Evolutionary conservation across 2,888 invertebrate species (phyloP).

Genomic region (Drosophila pseudotakahashii): DNA sequence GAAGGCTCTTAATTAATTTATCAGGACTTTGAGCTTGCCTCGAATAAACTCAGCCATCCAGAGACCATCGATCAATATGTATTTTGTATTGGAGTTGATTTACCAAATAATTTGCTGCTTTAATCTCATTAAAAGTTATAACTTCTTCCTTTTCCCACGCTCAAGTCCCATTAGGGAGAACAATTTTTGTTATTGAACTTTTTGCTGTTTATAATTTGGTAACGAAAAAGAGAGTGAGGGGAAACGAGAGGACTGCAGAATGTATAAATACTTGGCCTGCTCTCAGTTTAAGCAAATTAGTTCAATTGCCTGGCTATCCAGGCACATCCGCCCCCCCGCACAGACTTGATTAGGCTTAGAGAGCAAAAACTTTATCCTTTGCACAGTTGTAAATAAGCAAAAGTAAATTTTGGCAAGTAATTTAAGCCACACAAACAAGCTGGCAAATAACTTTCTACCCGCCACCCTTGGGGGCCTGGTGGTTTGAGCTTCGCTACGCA

Average conservation of each 20-base stretch:
- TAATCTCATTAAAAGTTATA: constrained; percentile 68
- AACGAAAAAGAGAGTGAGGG: constrained; percentile 4
- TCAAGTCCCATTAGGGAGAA: constrained; percentile 23
- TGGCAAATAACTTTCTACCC: constrained; percentile 74
- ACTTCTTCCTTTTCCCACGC: constrained; percentile 8
- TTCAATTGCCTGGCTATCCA: constrained; percentile 66
- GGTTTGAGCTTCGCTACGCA: background rate
- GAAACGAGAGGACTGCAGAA: background rate
- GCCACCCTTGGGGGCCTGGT: constrained; percentile 24
- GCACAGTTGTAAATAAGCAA: constrained; percentile 81
- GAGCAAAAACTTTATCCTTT: constrained; percentile 82
- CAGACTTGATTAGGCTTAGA: constrained; percentile 83
- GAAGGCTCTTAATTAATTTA: constrained; percentile 10
- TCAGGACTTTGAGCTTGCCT: background rate
- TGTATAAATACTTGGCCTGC: constrained; percentile 69
- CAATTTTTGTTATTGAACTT: constrained; percentile 62
- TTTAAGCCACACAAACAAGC: constrained; percentile 81
- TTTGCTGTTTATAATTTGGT: constrained; percentile 72
- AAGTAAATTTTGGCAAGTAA: constrained; percentile 81
- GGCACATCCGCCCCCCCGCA: constrained; percentile 36
- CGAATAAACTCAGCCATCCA: constrained; percentile 1
- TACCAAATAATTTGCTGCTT: constrained; percentile 69
- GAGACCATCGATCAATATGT: constrained; percentile 36
- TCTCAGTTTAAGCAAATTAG: constrained; percentile 76
- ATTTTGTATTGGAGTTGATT: constrained; percentile 41